Evolutionary conservation across 2,888 invertebrate genomes (phyloP), one percentile per base, ranked within the genome.

Genomic region (Polia nebulosa): DNA sequence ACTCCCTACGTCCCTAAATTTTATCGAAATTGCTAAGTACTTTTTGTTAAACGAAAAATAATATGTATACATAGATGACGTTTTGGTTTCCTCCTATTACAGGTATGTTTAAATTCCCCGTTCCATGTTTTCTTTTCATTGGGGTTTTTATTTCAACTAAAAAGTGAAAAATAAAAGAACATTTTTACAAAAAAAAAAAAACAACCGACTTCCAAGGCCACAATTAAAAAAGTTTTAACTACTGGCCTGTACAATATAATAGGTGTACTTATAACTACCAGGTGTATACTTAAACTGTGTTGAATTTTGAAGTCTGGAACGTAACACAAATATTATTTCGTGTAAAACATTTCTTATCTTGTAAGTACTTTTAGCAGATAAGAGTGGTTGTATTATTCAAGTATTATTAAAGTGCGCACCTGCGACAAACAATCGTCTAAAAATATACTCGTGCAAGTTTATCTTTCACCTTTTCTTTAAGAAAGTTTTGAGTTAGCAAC

Each of bases 401-500:
- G 78, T 72, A 57, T 74, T 85, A 83, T 73, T 81, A 82, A 82
- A 82, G 75, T 66, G 76, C 79, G 67, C 89, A 90, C 88, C 88
- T 89, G 89, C 69, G 82, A 68, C 75, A 63, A 81, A 81, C 80
- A 81, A 87, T 85, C 76, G 69, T 85, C 70, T 62, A 63, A 47
- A 52, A 32, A 52, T 13, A 32, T 13, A n/a, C n/a, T n/a, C n/a
- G n/a, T n/a, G n/a, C n/a, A 71, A 83, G 85, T 88, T 87, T 88
- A 85, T 87, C 80, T 87, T 74, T 80, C 78, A 78, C 78, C 75
- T 78, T 82, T 80, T 81, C 39, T 47, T 61, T 39, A 41, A 47
- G 29, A 25, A 29, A 22, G 13, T 29, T 53, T 41, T 20, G 27
- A n/a, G 25, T 52, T 59, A 11, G 4, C 22, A 20, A 47, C 15